Evolutionary conservation across 1,140 invertebrate species (phyloP), one percentile per base, ranked within the genome.

Genomic region (Ylistrum balloti): DNA sequence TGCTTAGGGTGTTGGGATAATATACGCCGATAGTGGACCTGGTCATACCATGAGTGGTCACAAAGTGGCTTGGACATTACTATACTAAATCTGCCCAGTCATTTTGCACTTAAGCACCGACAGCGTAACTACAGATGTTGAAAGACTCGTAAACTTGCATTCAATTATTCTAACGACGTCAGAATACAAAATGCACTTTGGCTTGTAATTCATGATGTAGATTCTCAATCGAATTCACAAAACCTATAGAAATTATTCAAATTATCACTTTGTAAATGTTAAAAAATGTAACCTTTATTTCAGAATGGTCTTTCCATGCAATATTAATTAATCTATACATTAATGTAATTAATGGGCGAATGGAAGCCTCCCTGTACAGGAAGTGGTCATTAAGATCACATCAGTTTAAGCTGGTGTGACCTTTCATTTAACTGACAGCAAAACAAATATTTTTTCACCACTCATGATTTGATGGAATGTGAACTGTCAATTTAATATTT

Each of bases 321-420:
- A 5, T n/a, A 5, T 28, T 28, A 5, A 74, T 74, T 28, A 5
- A 74, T 28, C 13, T 28, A 74, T n/a, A 9, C 20, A 5, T 74
- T 28, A 28, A 74, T 74, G 22, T 74, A 28, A n/a, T 28, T 74
- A 74, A 45, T 28, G 5, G 28, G 22, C 45, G 28, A 5, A n/a
- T 28, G 5, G 9, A 74, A n/a, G 17, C 11, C 22, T 22, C 22
- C n/a, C 56, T 74, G 3, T 28, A 28, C 22, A 9, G 56, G 22
- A 74, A 74, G 56, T 28, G 1, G 17, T 28, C 1, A 74, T 28
- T n/a, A 74, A 74, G 0, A 28, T 74, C 56, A n/a, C 13, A 5
- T 74, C 56, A 28, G 17, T 74, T n/a, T 74, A n/a, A 74, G 56
- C 22, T 74, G 56, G n/a, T 74, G n/a, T 74, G 56, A 74, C 56